A percentile compares a stretch with the other conserved stretches of the same genome.
phyloP scores from a whole-genome alignment of 2,113 vertebrate species.

The Catharus fuscescens region DNA sequence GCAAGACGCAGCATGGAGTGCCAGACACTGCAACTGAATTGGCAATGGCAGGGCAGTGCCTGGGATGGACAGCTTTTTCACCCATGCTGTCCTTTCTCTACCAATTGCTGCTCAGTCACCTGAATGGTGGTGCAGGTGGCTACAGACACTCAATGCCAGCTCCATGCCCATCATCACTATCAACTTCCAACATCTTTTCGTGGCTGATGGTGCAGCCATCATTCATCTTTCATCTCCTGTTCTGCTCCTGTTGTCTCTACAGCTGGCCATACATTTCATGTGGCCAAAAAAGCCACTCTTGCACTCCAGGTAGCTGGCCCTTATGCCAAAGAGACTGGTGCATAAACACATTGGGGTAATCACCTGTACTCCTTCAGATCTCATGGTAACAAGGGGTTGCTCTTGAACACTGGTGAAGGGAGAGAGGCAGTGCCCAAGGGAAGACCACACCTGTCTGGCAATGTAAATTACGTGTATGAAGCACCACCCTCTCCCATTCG shows the following conservation, averaged over 20 bases:
- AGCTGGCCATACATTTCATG: conserved; percentile 9
- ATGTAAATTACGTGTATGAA: not conserved
- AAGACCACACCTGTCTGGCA: not conserved
- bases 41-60: not conserved
- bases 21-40: conserved; percentile 35
- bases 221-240: not conserved
- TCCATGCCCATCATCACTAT: not conserved
- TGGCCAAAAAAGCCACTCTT: not conserved
- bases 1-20: not conserved
- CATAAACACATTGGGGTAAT: not conserved
- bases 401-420: not conserved
- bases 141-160: not conserved
- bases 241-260: conserved; percentile 41
- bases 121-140: conserved; percentile 39
- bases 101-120: conserved; percentile 22
- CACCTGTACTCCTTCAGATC: not conserved
- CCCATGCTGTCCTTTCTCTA: not conserved
- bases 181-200: not conserved
- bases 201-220: not conserved
- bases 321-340: not conserved
- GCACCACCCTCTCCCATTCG: too few species aligned
- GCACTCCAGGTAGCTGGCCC: conserved; percentile 8
- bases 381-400: rapidly evolving
- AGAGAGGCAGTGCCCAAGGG: not conserved
- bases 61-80: not conserved